A percentile compares a stretch with the other conserved stretches of the same genome.
phyloP scores from a whole-genome alignment of 2,888 invertebrate species.

The Caenorhabditis uteleia region DNA sequence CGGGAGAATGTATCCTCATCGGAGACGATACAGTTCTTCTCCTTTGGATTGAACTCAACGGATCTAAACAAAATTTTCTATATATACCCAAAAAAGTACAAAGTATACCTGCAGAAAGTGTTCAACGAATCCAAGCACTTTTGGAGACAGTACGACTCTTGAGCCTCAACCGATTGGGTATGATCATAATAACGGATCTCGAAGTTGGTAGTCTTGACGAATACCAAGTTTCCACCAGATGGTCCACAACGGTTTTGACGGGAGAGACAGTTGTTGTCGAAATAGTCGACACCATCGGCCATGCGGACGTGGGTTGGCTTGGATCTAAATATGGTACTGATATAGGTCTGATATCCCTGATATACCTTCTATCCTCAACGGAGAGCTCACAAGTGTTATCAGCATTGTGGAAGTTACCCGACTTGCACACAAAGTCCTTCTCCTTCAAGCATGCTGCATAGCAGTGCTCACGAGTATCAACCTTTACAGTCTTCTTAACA shows the following conservation, averaged over 20 bases:
- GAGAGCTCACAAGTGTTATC: slow-evolving; percentile 71
- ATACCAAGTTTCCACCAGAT: slow-evolving; percentile 69
- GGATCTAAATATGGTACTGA: no score
- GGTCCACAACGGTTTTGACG: slow-evolving; percentile 71
- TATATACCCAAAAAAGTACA: not conserved
- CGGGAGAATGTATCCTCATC: slow-evolving; percentile 70
- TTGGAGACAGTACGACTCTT: slow-evolving; percentile 69
- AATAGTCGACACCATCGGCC: slow-evolving; percentile 72
- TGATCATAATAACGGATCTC: slow-evolving; percentile 70
- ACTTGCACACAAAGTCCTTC: slow-evolving; percentile 72
- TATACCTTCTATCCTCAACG: slow-evolving; percentile 72
- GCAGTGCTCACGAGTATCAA: slow-evolving; percentile 72
- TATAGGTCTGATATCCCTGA: no score
- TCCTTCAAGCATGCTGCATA: slow-evolving; percentile 73
- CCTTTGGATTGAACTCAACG: slow-evolving; percentile 68
- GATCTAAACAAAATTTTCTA: slow-evolving; percentile 43
- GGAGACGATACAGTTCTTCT: slow-evolving; percentile 69
- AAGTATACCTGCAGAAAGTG: slow-evolving; percentile 67
- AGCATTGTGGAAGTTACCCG: slow-evolving; percentile 73
- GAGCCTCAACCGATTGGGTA: slow-evolving; percentile 68
- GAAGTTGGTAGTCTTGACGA: slow-evolving; percentile 69
- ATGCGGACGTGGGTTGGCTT: slow-evolving; percentile 73
- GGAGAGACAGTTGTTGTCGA: slow-evolving; percentile 74
- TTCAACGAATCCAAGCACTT: slow-evolving; percentile 69
- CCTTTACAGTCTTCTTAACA: slow-evolving; percentile 71